Evolutionary conservation across 1,140 invertebrate genomes (phyloP).

Genomic region (Ladona fulva): DNA sequence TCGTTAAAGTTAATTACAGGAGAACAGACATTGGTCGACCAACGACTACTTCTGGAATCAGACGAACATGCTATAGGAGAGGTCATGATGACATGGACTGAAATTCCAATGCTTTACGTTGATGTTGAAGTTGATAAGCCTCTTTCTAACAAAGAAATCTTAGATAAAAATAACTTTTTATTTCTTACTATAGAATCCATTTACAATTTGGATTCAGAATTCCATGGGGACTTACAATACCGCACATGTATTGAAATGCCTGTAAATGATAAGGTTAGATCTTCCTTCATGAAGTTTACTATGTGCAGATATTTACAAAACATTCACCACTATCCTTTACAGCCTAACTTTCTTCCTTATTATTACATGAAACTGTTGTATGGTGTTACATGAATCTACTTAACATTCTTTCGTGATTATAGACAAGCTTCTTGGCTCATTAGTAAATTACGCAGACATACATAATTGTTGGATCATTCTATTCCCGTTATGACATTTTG

Average conservation of each 20-base stretch:
- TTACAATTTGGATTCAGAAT: not conserved
- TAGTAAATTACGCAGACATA: too few species aligned
- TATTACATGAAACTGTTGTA: too few species aligned
- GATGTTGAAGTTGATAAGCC: not conserved
- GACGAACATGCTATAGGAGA: not conserved
- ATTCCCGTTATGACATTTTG: too few species aligned
- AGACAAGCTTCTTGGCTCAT: too few species aligned
- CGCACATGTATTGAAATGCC: not conserved
- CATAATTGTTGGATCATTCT: too few species aligned
- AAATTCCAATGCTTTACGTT: not conserved
- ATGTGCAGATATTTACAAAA: too few species aligned
- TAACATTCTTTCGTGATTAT: too few species aligned
- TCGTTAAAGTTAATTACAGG: not conserved
- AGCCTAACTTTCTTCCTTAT: too few species aligned
- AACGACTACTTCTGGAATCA: not conserved
- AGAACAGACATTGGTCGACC: not conserved
- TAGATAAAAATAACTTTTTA: not conserved
- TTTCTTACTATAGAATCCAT: not conserved
- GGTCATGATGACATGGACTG: not conserved
- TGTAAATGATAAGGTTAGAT: not conserved
- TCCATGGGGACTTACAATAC: not conserved
- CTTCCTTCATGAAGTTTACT: too few species aligned
- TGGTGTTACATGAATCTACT: too few species aligned
- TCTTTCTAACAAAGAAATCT: not conserved
- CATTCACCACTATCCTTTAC: too few species aligned